Evolutionary conservation across 1,140 invertebrate genomes (phyloP), one percentile per base, ranked within the genome.

Genomic region (Trachelipus rathkii): DNA sequence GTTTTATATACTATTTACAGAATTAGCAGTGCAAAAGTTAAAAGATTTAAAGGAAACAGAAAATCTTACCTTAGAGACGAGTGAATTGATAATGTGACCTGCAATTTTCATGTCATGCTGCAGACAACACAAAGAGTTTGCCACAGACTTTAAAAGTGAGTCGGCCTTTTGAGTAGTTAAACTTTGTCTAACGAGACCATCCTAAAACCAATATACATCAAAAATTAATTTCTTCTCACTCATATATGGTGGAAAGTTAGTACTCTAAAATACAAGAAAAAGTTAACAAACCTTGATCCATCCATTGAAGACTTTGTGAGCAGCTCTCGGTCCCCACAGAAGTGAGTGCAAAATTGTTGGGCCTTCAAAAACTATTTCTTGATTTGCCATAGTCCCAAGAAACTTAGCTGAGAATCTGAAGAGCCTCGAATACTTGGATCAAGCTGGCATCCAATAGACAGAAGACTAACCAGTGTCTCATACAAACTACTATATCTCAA

Each of bases 401-500:
- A 79, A 60, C 74, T 79, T 71, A 81, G 71, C 76, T 79, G 74
- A 21, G 75, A 67, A 60, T 79, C 75, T 45, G 72, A 43, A 21
- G 77, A 23, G 10, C 46, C 50, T 11, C 78, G 78, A 13, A 78
- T 71, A 43, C 24, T 77, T 13, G 76, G 81, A 77, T 87, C 86
- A 79, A 82, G 83, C 72, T 84, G 84, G 70, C 84, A 84, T 10
- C 86, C 85, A 46, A 86, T 82, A 79, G 85, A 83, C 67, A 86
- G 76, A 2, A 96, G 91, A 81, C 92, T 90, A 50, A 96, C 90
- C 13, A 97, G 85, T 0, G 94, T 92, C 82, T 96, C 92, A 74
- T 97, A 90, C 11, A 98, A 84, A 44, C 92, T 84, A 0, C 92
- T 91, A 87, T 98, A 98, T 82, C 95, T 92, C 50, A 97, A 86